Percentiles rank a stretch among this genome's conserved stretches.
These are phyloP conservation scores for Sabatieria punctata DNA, from an alignment of 2,888 invertebrate genomes.

Conservation along the genomic window DNA sequence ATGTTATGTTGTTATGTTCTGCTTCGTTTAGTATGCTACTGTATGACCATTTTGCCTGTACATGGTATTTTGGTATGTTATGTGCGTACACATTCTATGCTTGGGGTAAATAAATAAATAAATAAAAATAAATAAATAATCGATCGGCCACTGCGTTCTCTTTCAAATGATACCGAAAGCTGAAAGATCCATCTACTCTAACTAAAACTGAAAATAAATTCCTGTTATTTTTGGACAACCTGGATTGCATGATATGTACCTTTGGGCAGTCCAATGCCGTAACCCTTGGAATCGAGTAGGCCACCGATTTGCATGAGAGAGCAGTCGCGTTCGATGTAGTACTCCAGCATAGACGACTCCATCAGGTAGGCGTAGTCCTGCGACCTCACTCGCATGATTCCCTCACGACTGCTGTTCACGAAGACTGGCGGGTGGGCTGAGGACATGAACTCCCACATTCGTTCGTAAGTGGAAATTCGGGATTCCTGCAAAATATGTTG, in stretches of 20 bases:
- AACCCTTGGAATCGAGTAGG: conserved; percentile 31
- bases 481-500: conserved; percentile 42
- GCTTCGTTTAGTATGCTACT: too few species aligned
- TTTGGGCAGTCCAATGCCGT: conserved; percentile 28
- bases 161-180: too few species aligned
- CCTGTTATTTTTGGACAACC: too few species aligned
- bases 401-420: conserved; percentile 46
- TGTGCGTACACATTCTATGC: too few species aligned
- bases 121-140: too few species aligned
- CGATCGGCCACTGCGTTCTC: too few species aligned
- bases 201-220: too few species aligned
- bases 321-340: conserved; percentile 32
- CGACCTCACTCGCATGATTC: conserved; percentile 41
- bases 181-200: too few species aligned
- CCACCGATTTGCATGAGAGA: conserved; percentile 35
- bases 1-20: too few species aligned
- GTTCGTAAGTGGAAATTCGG: conserved; percentile 71
- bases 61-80: too few species aligned
- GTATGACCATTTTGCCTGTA: too few species aligned
- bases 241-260: conserved; percentile 8
- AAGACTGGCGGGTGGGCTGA: conserved; percentile 67
- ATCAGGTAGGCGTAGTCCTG: conserved; percentile 34
- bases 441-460: conserved; percentile 89
- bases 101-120: too few species aligned
- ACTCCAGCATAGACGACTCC: conserved; percentile 35